Base-by-base conservation (phyloP, 2,888 invertebrate species). In the Automeris io region DNA sequence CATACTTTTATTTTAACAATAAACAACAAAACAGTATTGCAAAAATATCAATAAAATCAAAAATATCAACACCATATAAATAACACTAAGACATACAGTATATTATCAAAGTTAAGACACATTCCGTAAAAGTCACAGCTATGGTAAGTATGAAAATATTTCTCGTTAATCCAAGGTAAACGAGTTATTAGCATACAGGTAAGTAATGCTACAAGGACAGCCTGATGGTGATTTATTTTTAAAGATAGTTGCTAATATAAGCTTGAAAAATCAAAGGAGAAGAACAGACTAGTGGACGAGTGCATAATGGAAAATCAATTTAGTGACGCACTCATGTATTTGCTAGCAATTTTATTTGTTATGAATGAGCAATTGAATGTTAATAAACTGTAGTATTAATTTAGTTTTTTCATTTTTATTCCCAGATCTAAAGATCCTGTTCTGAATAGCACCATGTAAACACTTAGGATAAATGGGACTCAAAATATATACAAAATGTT, bases 371-470 rank as follows among this genome's bases (percentile, higher is more conserved):
- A 45, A 32, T 44, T 48, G 49, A 61, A 59, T 51, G 54, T 61
- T 67, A 79, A 76, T 81, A 82, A 82, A 82, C 51, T 71, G 63
- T 68, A 65, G 65, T 45, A 63, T 55, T 66, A 51, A 66, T 44
- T 45, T 39, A 38, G 48, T 48, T 54, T 58, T 60, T 69, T 71
- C 52, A 63, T 70, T 73, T 70, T 70, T 51, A 55, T 79, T 68
- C 72, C 64, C 79, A 81, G 78, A 81, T 83, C 82, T 70, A 78
- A 76, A 65, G 75, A 66, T 66, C 80, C 79, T 54, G 75, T 70
- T 53, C 58, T 68, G 49, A 66, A 61, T 63, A 55, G 40, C 50
- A 58, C 61, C 26, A 37, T 24, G 40, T 50, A 43, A 48, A 45
- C 29, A 16, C 29, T 29, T 29, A 29, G 29, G 29, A 29, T 29